Evolutionary conservation across 2,113 vertebrate species (phyloP).

Genomic region (Nycticorax nycticorax): DNA sequence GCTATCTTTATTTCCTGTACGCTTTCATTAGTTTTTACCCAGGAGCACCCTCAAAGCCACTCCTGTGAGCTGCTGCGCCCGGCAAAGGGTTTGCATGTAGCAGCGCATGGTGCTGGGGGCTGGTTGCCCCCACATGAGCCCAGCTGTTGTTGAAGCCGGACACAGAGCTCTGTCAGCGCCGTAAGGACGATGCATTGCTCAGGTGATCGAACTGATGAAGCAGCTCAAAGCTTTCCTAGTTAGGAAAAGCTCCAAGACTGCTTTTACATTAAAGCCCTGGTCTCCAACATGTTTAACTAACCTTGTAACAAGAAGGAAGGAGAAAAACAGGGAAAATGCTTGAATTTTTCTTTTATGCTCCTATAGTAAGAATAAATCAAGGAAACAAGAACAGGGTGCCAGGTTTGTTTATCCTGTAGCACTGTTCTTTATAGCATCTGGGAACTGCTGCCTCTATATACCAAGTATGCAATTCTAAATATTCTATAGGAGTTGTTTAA

Average conservation of each 20-base stretch:
- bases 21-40: not conserved
- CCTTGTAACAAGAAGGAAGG: not conserved
- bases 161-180: not conserved
- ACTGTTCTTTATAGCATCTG: not conserved
- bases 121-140: not conserved
- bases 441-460: not conserved
- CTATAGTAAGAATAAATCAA: not conserved
- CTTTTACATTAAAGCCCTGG: not conserved
- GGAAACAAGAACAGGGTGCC: not conserved
- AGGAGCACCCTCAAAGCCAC: not conserved
- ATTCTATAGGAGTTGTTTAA: not conserved
- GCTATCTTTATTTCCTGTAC: not conserved
- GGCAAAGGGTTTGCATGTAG: not conserved
- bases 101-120: not conserved
- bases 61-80: not conserved
- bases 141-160: not conserved
- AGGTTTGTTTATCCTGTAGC: not conserved
- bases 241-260: not conserved
- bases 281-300: not conserved
- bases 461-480: not conserved
- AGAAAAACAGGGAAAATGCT: not conserved
- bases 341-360: not conserved
- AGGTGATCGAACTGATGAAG: not conserved
- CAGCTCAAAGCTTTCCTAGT: not conserved
- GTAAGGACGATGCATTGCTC: not conserved